phyloP scores from a whole-genome alignment of 2,113 vertebrate genomes.

The Varanus komodoensis region DNA sequence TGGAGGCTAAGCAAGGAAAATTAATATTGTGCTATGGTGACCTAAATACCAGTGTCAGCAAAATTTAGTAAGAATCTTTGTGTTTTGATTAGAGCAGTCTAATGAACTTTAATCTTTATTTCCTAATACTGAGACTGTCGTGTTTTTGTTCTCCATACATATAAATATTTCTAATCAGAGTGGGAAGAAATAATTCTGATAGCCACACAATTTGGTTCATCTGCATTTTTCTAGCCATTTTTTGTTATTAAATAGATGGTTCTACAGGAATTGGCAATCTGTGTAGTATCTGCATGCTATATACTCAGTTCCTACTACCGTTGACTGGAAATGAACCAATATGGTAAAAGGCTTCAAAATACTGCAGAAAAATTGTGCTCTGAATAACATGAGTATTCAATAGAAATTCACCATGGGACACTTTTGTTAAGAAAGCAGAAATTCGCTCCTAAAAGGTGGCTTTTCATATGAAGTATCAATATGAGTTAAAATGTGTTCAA shows the following conservation, averaged over 20 bases:
- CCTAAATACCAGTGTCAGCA: neutral
- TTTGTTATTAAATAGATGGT: neutral
- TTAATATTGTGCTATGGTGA: neutral
- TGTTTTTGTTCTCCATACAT: neutral
- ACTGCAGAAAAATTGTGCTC: neutral
- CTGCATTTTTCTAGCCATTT: neutral
- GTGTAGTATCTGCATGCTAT: neutral
- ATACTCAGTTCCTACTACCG: neutral
- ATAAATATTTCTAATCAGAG: neutral
- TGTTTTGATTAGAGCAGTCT: neutral
- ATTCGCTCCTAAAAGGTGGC: neutral
- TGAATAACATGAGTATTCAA: neutral
- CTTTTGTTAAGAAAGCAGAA: neutral
- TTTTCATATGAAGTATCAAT: neutral
- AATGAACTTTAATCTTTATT: neutral
- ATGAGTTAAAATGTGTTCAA: neutral
- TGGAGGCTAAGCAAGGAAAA: no score
- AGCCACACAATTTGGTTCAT: neutral
- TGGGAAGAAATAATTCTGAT: neutral
- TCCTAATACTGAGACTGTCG: neutral
- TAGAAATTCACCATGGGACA: neutral
- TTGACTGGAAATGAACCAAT: neutral
- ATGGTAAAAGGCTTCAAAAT: neutral
- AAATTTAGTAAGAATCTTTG: neutral
- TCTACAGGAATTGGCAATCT: neutral